phyloP scores from a whole-genome alignment of 2,113 vertebrate species.

The Gopherus flavomarginatus region DNA sequence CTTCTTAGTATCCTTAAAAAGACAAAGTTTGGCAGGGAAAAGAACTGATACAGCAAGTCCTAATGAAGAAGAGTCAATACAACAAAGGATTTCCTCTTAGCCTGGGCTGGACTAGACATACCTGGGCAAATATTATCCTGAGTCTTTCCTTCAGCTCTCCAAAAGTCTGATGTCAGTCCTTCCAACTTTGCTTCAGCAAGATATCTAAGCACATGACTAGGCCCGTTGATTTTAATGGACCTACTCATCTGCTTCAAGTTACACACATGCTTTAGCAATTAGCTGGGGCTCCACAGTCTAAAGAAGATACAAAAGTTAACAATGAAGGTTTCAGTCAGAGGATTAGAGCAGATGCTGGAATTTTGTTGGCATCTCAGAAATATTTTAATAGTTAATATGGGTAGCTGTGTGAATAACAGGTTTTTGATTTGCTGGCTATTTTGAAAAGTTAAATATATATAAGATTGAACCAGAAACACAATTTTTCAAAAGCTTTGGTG shows the following conservation, averaged over 20 bases:
- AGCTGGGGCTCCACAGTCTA: not conserved
- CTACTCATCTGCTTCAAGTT: not conserved
- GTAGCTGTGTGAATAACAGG: no score
- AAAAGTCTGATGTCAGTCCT: not conserved
- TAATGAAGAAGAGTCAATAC: accelerated
- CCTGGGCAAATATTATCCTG: not conserved
- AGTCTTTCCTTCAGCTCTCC: not conserved
- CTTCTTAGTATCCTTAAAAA: not conserved
- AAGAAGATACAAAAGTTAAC: accelerated
- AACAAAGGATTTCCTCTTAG: not conserved
- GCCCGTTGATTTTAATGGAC: not conserved
- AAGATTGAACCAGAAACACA: no score
- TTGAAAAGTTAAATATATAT: no score
- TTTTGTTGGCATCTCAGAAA: not conserved
- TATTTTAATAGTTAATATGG: not conserved
- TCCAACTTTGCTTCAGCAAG: not conserved
- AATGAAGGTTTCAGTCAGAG: not conserved
- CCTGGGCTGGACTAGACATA: accelerated
- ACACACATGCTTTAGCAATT: not conserved
- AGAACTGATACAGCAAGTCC: not conserved
- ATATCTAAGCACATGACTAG: not conserved
- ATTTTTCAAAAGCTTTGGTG: no score
- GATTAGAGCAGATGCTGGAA: not conserved
- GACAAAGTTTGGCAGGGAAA: not conserved
- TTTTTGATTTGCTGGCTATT: no score